A percentile compares a stretch with the other conserved stretches of the same genome.
phyloP scores from a whole-genome alignment of 1,140 invertebrate species.

The Panulirus ornatus region DNA sequence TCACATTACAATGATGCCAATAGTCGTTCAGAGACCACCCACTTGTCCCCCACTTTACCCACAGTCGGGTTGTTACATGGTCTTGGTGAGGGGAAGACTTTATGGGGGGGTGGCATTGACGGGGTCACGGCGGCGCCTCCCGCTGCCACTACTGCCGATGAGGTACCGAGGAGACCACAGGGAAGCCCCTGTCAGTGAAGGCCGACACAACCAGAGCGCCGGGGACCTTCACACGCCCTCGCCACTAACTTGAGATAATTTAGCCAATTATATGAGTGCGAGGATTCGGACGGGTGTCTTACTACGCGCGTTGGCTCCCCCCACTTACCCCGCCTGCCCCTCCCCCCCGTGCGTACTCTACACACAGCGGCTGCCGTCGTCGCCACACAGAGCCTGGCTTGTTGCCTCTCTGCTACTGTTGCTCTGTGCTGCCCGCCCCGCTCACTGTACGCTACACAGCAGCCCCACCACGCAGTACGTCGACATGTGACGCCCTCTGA shows the following conservation, averaged over 20 bases:
- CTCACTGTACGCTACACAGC: slow-evolving; percentile 4
- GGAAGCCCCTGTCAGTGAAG: neutral
- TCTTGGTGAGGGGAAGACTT: neutral
- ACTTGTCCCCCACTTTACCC: neutral
- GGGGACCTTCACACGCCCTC: neutral
- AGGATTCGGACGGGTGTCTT: slow-evolving; percentile 67
- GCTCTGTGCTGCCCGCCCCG: slow-evolving; percentile 23
- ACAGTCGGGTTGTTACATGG: neutral
- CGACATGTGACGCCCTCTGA: slow-evolving; percentile 16
- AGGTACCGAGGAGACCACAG: neutral
- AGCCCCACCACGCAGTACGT: neutral
- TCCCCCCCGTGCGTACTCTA: slow-evolving; percentile 65
- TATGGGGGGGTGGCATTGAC: neutral
- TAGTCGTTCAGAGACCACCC: no score
- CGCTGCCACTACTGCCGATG: neutral
- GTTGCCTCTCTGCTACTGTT: slow-evolving; percentile 36
- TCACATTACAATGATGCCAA: no score
- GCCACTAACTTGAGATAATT: slow-evolving; percentile 55
- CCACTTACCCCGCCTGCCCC: slow-evolving; percentile 40
- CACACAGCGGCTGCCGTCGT: slow-evolving; percentile 56
- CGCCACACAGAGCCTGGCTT: slow-evolving; percentile 50
- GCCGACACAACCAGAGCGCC: neutral
- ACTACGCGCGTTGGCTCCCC: slow-evolving; percentile 67
- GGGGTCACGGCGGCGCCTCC: no score
- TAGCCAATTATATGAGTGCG: slow-evolving; percentile 63